phyloP scores from a whole-genome alignment of 1,140 invertebrate species.

The Hylaeus volcanicus region DNA sequence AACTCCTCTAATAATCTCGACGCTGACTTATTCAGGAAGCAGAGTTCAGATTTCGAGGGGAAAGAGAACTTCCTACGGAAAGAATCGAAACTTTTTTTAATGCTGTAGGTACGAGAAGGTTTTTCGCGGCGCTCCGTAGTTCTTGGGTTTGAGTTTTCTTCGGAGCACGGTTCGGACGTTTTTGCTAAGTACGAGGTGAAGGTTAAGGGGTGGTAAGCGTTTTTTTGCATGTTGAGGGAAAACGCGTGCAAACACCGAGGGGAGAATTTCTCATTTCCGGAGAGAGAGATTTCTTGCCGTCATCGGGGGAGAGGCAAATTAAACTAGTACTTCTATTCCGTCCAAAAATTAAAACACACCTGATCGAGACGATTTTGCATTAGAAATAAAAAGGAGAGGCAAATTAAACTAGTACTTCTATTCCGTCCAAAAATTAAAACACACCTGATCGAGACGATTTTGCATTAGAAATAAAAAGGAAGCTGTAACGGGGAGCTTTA shows the following conservation, averaged over 20 bases:
- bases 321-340: not conserved
- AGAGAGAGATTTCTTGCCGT: not conserved
- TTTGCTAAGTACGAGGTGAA: not conserved
- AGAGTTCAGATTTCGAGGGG: not conserved
- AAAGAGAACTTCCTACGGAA: not conserved
- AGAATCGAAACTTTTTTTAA: not conserved
- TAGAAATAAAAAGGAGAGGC: no score
- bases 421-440: no score
- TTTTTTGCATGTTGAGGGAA: no score
- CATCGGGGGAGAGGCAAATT: not conserved
- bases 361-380: no score
- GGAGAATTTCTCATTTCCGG: not conserved
- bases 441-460: no score
- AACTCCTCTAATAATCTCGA: not conserved
- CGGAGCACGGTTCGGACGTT: not conserved
- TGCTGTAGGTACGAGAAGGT: no score
- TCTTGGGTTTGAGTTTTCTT: not conserved
- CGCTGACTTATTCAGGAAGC: not conserved
- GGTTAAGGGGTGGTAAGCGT: not conserved
- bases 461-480: no score
- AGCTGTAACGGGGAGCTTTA: no score
- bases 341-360: no score
- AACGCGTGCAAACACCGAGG: no score
- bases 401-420: not conserved
- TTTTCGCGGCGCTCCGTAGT: not conserved